phyloP scores from a whole-genome alignment of 2,888 invertebrate species.

The Ryuthela nishihirai region DNA sequence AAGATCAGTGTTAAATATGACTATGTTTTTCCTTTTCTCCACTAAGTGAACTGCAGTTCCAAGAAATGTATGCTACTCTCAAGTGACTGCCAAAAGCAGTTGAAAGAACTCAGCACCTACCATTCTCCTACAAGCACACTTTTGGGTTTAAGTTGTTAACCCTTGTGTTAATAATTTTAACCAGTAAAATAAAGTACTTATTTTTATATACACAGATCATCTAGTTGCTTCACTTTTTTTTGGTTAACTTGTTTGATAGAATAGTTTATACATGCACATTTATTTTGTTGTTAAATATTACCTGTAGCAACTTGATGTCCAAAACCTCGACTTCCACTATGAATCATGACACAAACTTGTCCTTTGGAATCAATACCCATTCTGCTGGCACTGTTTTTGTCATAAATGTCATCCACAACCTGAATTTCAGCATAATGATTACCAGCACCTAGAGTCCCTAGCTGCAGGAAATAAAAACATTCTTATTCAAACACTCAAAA shows the following conservation, averaged over 20 bases:
- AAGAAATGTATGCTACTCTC: no score
- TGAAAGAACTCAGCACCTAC: no score
- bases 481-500: no score
- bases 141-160: no score
- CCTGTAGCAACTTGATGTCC: constrained; percentile 86
- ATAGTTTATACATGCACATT: not conserved
- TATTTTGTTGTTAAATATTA: constrained; percentile 38
- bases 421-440: constrained; percentile 99
- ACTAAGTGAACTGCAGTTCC: no score
- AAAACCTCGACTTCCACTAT: constrained; percentile 96
- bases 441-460: constrained; percentile 95
- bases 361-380: constrained; percentile 96
- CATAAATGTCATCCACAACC: constrained; percentile 96
- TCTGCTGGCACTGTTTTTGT: constrained; percentile 93
- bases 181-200: not conserved
- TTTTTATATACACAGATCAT: not conserved
- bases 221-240: not conserved
- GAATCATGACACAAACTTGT: constrained; percentile 97
- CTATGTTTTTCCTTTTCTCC: no score
- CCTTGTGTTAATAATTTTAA: no score
- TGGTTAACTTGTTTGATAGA: no score
- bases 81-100: no score
- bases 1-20: no score
- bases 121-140: no score
- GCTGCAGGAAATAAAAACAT: constrained; percentile 53